A percentile compares a stretch with the other conserved stretches of the same genome.
These are phyloP conservation scores for Hydrotaea diabolus DNA, from an alignment of 2,888 invertebrate species.

Conservation along the genomic window DNA sequence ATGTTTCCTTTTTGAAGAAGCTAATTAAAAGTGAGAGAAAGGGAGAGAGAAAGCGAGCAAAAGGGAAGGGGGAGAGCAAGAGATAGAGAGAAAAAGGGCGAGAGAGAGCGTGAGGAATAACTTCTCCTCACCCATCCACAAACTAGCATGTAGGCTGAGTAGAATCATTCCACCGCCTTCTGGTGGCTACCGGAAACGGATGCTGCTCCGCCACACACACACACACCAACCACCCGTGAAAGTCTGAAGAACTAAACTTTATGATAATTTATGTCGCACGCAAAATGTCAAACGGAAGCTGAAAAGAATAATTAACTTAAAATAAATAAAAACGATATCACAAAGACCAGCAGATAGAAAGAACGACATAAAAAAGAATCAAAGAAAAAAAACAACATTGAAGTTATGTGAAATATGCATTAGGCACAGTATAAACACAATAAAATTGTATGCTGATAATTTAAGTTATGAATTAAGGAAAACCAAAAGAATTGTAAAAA, in stretches of 20 bases:
- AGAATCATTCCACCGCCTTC: not conserved
- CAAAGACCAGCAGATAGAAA: not conserved
- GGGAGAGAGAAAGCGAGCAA: not conserved
- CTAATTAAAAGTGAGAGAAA: conserved; percentile 22
- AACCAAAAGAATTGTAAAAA: not conserved
- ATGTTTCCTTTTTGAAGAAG: conserved; percentile 17
- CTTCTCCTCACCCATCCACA: not conserved
- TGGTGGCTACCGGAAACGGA: not conserved
- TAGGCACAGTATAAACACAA: not conserved
- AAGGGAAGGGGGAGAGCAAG: not conserved
- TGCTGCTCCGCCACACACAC: not conserved
- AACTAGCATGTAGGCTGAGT: not conserved
- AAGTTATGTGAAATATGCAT: conserved; percentile 1
- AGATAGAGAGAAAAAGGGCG: no score
- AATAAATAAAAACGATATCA: conserved; percentile 37
- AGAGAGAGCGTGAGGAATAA: not conserved
- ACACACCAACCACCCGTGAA: conserved; percentile 17
- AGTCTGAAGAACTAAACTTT: conserved; percentile 25
- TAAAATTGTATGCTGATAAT: conserved; percentile 3
- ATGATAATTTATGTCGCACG: conserved; percentile 29
- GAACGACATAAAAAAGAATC: not conserved
- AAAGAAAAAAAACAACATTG: not conserved
- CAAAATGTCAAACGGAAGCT: conserved; percentile 39
- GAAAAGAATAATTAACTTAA: conserved; percentile 55
- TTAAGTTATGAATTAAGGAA: not conserved